Evolutionary conservation across 2,113 vertebrate genomes (phyloP).

Genomic region (Nyctereutes procyonoides): DNA sequence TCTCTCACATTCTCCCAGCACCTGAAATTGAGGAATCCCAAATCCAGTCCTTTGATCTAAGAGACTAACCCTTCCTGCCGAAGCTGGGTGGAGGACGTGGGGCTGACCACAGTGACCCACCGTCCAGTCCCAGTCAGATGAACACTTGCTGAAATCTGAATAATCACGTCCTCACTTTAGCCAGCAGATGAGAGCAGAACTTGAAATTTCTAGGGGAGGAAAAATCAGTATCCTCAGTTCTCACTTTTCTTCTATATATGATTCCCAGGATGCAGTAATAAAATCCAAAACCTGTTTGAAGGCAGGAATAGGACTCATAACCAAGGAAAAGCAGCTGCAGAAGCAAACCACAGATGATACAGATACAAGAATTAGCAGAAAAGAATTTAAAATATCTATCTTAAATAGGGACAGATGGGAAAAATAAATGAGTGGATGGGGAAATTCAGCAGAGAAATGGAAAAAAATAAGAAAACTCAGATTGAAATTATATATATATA

Average conservation of each 20-base stretch:
- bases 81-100: not conserved
- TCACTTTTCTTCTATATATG: not conserved
- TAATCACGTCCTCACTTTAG: not conserved
- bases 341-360: not conserved
- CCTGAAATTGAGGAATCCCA: not conserved
- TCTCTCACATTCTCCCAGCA: not conserved
- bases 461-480: not conserved
- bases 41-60: not conserved
- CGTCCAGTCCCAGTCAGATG: not conserved
- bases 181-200: not conserved
- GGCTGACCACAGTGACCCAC: not conserved
- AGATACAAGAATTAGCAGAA: not conserved
- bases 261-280: not conserved
- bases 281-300: not conserved
- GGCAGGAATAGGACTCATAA: not conserved
- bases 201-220: not conserved
- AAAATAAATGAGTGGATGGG: not conserved
- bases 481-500: not conserved
- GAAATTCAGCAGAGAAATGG: not conserved
- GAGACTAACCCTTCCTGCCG: not conserved
- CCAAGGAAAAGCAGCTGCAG: not conserved
- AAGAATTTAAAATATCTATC: not conserved
- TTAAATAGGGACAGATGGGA: conserved; percentile 19
- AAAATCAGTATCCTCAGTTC: not conserved
- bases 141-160: not conserved